A percentile compares a stretch with the other conserved stretches of the same genome.
These are phyloP conservation scores for Thumatha senex DNA, from an alignment of 2,888 invertebrate species.

Conservation along the genomic window DNA sequence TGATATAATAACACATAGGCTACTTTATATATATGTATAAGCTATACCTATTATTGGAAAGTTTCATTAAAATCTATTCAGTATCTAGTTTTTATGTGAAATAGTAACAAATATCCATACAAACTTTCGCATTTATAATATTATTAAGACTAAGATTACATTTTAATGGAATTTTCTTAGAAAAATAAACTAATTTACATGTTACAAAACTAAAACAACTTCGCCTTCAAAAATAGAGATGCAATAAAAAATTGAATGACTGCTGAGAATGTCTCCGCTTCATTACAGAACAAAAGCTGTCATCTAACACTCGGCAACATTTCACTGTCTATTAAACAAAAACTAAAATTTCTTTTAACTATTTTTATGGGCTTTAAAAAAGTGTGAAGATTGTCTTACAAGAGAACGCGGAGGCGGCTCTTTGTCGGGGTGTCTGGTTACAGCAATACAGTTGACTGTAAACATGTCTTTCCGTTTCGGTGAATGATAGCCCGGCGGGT, in stretches of 20 bases:
- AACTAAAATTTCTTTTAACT: constrained; percentile 78
- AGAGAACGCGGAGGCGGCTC: constrained; percentile 77
- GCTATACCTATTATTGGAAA: too few species aligned
- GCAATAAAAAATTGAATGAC: constrained; percentile 71
- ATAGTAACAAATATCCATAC: too few species aligned
- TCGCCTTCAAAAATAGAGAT: constrained; percentile 66
- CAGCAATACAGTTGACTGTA: constrained; percentile 72
- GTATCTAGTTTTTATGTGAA: too few species aligned
- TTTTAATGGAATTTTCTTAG: neutral
- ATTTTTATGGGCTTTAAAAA: constrained; percentile 81
- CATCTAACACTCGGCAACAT: constrained; percentile 81
- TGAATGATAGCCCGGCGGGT: constrained; percentile 70
- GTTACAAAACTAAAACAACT: constrained; percentile 32
- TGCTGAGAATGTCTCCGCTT: constrained; percentile 75
- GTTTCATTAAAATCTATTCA: too few species aligned
- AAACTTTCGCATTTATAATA: too few species aligned
- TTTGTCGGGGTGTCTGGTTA: constrained; percentile 76
- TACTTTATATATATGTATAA: too few species aligned
- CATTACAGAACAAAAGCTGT: constrained; percentile 83
- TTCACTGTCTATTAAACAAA: constrained; percentile 81
- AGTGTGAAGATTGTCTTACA: constrained; percentile 81
- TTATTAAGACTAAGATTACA: too few species aligned
- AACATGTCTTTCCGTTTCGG: constrained; percentile 77
- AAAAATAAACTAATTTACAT: constrained; percentile 5
- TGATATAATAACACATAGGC: too few species aligned